Evolutionary conservation across 2,113 vertebrate species (phyloP).

Genomic region (Romanogobio albipinnatus): DNA sequence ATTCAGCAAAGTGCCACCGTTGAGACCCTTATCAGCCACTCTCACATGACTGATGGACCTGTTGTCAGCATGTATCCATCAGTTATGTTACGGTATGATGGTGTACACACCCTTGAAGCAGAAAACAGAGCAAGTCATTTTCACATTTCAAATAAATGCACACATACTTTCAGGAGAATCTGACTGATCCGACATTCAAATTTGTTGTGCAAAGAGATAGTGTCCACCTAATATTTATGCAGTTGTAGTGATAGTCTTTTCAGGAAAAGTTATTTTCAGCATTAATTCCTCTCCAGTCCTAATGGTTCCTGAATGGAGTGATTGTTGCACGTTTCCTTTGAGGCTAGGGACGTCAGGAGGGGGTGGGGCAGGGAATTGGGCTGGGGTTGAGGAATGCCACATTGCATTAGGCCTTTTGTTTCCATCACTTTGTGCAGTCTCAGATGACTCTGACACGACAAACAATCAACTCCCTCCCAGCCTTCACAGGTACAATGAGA

Average conservation of each 20-base stretch:
- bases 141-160: neutral
- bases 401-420: conserved; percentile 50
- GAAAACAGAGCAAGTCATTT: conserved; percentile 14
- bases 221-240: neutral
- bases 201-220: neutral
- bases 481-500: conserved; percentile 23
- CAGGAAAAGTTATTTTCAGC: conserved; percentile 3
- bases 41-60: conserved; percentile 21
- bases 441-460: neutral
- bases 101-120: conserved; percentile 37
- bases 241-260: neutral
- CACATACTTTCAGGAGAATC: neutral
- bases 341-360: neutral
- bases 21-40: conserved; percentile 29
- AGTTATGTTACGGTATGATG: neutral
- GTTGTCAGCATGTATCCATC: conserved; percentile 22
- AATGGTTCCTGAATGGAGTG: conserved; percentile 21
- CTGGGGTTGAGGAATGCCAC: conserved; percentile 39
- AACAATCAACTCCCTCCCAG: conserved; percentile 19
- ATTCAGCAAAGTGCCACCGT: neutral
- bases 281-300: conserved; percentile 6
- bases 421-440: neutral
- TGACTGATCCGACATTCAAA: neutral
- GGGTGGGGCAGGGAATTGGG: conserved; percentile 28
- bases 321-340: conserved; percentile 8